Evolutionary conservation across 2,797 vertebrate species (phyloP), one percentile per base, ranked within the genome.

Genomic region (Nyctalus aviator): DNA sequence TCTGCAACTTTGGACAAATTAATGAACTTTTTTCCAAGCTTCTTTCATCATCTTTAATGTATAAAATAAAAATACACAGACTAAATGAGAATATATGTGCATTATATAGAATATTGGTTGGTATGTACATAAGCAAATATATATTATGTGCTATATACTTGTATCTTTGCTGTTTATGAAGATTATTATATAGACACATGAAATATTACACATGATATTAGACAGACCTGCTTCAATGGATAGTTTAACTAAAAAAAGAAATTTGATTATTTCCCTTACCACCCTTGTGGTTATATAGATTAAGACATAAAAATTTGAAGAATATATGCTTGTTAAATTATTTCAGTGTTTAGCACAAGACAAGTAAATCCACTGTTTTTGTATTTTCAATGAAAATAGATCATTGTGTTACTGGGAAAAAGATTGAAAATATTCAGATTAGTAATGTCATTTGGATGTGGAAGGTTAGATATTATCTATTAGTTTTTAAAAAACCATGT

Each of bases 221-320:
- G 62, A 53, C 82, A 81, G 8, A 88, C n/a, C 13, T 88, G 9
- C 3, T 50, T 91, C n/a, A 95, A 64, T 79, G 23, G 18, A 75
- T 66, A 4, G 57, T n/a, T 96, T 91, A 95, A 55, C 18, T 85
- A 69, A 87, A 81, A 57, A 32, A 88, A 92, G 35, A 48, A 88
- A 23, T 97, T 95, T 90, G 44, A 87, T 96, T 92, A 32, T 73
- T 50, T 35, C 12, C 83, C 66, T 94, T 93, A 15, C 12, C 62
- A 35, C 77, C 83, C 25, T 53, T 30, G 8, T 46, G 2, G 48
- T 77, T 75, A 62, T 62, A 10, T 72, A 93, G 4, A 32, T 25
- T 18, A 88, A 76, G 2, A 50, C 27, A 88, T 35, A 90, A 82
- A 27, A 94, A 41, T 8, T 77, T 59, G 21, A 89, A 32, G 46